Base-by-base conservation (phyloP, 2,113 vertebrate genomes). In the Rhinichthys klamathensis region DNA sequence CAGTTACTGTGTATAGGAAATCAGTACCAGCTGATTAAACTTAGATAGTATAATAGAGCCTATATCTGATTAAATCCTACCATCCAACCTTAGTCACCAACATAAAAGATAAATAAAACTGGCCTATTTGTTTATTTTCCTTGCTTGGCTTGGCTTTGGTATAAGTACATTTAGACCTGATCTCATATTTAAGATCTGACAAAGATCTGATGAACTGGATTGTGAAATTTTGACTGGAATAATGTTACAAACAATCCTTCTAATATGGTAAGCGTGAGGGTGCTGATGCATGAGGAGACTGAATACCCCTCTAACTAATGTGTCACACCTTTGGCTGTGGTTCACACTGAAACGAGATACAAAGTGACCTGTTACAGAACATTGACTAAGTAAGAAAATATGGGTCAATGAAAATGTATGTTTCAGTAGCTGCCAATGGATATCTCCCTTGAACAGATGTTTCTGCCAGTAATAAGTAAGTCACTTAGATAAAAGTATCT, bases 301-400 rank as follows among this genome's bases (percentile, higher is more conserved):
- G 67, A 9, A 38, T 44, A 73, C 75, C n/a, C 78, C 78, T 79
- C 73, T 67, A 82, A 60, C 82, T 90, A 76, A 89, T 85, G 88
- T 77, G 65, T 58, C 69, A 82, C 85, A 69, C 82, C 83, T 67
- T 49, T 87, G 86, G 51, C 88, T 88, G 60, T 35, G 86, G 91
- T 91, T 91, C 86, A 90, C 70, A 58, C 63, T 91, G 89, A 88
- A 90, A 92, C 1, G 30, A 83, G 87, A 92, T 75, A 77, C 87
- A 82, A 30, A 58, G n/a, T 16, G 82, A 51, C 12, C 44, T 63
- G 58, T 87, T 60, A 75, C 88, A 80, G 81, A 87, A 77, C 58
- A 25, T 16, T 46, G 84, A 49, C 51, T 46, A 44, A 56, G 41
- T 27, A 63, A 73, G 73, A 32, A 67, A 54, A 75, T 84, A 63